Evolutionary conservation across 2,888 invertebrate species (phyloP).

Genomic region (Sminthurinus aureus): DNA sequence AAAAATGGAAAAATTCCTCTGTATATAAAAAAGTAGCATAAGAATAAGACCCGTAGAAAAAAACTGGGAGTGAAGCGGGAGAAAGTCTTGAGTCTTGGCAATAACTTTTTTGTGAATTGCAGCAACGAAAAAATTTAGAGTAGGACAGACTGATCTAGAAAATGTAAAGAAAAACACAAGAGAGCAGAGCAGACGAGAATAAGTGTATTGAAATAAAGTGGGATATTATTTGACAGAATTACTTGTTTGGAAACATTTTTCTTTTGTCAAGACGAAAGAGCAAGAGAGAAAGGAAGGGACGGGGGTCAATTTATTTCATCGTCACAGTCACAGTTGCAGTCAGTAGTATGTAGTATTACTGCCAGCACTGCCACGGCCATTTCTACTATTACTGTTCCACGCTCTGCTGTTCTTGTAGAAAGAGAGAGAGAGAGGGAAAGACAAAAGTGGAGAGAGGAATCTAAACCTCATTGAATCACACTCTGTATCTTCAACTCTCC

Average conservation of each 20-base stretch:
- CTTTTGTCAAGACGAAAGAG: background rate
- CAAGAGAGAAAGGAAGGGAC: background rate
- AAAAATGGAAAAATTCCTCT: too few species aligned
- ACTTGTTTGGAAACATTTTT: constrained; percentile 27
- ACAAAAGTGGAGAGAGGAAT: background rate
- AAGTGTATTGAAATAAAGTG: constrained; percentile 17
- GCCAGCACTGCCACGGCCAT: background rate
- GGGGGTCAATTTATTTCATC: constrained; percentile 27
- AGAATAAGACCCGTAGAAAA: background rate
- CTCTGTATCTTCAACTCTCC: background rate
- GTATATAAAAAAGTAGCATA: background rate
- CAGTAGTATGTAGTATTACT: background rate
- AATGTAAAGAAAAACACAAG: background rate
- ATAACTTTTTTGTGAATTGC: too few species aligned
- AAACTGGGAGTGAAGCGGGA: background rate
- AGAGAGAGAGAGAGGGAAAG: background rate
- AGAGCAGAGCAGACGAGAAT: background rate
- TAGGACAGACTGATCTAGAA: background rate
- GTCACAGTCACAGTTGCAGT: background rate
- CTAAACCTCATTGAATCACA: background rate
- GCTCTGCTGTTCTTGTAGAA: background rate
- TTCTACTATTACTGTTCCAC: background rate
- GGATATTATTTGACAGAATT: constrained; percentile 31
- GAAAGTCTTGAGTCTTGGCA: too few species aligned
- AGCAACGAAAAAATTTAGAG: background rate